These are phyloP conservation scores for Scortum barcoo DNA, from an alignment of 2,113 vertebrate genomes.

Conservation along the genomic window DNA sequence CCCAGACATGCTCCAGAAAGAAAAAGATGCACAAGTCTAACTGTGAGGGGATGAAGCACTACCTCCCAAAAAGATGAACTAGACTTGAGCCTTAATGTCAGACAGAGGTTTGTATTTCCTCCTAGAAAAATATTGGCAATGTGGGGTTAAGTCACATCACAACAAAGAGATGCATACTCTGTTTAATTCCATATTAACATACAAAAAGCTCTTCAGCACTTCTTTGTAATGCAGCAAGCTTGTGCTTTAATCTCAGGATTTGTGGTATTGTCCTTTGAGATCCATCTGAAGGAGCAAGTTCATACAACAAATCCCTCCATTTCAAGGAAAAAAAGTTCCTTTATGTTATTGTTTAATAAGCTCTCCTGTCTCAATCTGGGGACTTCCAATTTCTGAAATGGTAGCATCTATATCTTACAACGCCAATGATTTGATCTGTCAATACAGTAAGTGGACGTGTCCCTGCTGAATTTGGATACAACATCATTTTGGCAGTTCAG, in stretches of 20 bases:
- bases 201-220: constrained; percentile 80
- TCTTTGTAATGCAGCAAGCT: constrained; percentile 80
- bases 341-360: constrained; percentile 71
- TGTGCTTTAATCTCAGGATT: constrained; percentile 86
- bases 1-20: constrained; percentile 59
- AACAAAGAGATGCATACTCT: constrained; percentile 79
- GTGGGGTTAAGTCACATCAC: constrained; percentile 79
- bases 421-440: constrained; percentile 68
- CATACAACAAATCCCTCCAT: constrained; percentile 73
- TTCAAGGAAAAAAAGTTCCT: constrained; percentile 63
- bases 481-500: constrained; percentile 87
- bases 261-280: constrained; percentile 59
- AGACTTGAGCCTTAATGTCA: constrained; percentile 44
- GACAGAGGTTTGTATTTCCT: constrained; percentile 62
- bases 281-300: constrained; percentile 58
- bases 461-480: constrained; percentile 81
- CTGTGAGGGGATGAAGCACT: not conserved
- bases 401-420: constrained; percentile 62
- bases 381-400: constrained; percentile 66
- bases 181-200: constrained; percentile 74
- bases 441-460: constrained; percentile 71
- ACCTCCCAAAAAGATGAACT: constrained; percentile 21
- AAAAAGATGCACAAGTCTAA: constrained; percentile 35
- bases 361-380: constrained; percentile 71
- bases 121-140: constrained; percentile 81